Conservation (phyloP, 2,888 invertebrate genomes). For the Taenaris catops region DNA sequence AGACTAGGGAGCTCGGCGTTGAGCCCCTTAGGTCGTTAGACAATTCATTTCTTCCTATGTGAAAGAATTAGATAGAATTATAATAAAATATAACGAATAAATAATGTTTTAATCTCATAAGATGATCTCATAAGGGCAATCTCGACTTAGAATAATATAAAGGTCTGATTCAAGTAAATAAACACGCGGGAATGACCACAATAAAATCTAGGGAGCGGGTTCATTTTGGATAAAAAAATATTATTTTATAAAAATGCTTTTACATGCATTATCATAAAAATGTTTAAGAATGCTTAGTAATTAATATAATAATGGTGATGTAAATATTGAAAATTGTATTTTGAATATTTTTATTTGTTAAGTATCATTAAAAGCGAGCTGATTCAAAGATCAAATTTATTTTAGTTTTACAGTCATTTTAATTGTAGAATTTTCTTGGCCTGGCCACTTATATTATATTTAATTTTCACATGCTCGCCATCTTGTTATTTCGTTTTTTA, state of each 20-base stretch:
- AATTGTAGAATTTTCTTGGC: slow-evolving; percentile 33
- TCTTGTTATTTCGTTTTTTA: slow-evolving; percentile 67
- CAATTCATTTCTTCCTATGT: slow-evolving; percentile 19
- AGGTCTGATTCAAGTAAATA: slow-evolving; percentile 18
- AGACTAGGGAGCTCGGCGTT: background rate
- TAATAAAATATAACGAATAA: slow-evolving; percentile 22
- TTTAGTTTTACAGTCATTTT: slow-evolving; percentile 14
- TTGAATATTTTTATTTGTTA: slow-evolving; percentile 9
- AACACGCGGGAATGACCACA: slow-evolving; percentile 41
- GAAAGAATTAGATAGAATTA: slow-evolving; percentile 26
- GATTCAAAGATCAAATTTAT: slow-evolving; percentile 6
- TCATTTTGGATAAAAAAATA: slow-evolving; percentile 7
- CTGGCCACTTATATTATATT: slow-evolving; percentile 31
- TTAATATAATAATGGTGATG: slow-evolving; percentile 13
- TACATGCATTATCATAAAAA: background rate
- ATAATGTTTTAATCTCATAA: slow-evolving; percentile 28
- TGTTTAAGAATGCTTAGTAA: slow-evolving; percentile 12
- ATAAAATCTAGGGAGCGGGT: slow-evolving; percentile 17
- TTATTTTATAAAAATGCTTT: slow-evolving; percentile 1
- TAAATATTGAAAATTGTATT: slow-evolving; percentile 15
- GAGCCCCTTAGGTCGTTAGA: slow-evolving; percentile 9
- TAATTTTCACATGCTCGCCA: slow-evolving; percentile 27
- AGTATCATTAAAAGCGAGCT: slow-evolving; percentile 15
- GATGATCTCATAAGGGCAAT: slow-evolving; percentile 62
- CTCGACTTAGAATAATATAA: slow-evolving; percentile 38